Conservation (phyloP, 2,888 invertebrate species). For the Ctenicera cuprea region DNA sequence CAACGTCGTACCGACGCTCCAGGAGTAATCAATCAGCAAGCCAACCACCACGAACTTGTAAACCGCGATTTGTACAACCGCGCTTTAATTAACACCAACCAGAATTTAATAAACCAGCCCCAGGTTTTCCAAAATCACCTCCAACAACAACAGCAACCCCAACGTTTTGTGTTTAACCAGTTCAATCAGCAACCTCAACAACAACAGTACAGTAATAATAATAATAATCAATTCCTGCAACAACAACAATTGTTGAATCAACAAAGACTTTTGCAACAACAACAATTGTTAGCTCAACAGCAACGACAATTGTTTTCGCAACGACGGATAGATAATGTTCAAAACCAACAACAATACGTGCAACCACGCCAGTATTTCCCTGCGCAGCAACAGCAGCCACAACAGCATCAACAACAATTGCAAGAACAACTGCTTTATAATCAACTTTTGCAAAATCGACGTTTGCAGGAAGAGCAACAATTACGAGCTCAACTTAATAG, state of each 20-base stretch:
- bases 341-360: slow-evolving; percentile 21
- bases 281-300: slow-evolving; percentile 24
- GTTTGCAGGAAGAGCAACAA: slow-evolving; percentile 63
- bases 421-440: slow-evolving; percentile 61
- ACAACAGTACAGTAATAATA: no score
- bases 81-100: slow-evolving; percentile 36
- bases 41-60: slow-evolving; percentile 56
- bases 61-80: slow-evolving; percentile 59
- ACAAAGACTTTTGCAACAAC: slow-evolving; percentile 54
- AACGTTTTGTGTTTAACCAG: slow-evolving; percentile 14
- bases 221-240: slow-evolving; percentile 57
- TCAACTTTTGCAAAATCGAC: slow-evolving; percentile 61
- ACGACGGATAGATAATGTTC: slow-evolving; percentile 14
- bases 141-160: slow-evolving; percentile 11
- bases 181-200: slow-evolving; percentile 56
- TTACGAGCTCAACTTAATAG: slow-evolving; percentile 62
- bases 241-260: slow-evolving; percentile 60
- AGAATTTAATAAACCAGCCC: slow-evolving; percentile 36
- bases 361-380: slow-evolving; percentile 40
- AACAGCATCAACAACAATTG: slow-evolving; percentile 56
- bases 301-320: slow-evolving; percentile 41
- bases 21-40: slow-evolving; percentile 49
- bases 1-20: slow-evolving; percentile 53
- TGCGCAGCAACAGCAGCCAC: slow-evolving; percentile 42
- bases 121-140: slow-evolving; percentile 10